phyloP scores from a whole-genome alignment of 53 echinoderm and acorn worm genomes.

The Henricia sp. region DNA sequence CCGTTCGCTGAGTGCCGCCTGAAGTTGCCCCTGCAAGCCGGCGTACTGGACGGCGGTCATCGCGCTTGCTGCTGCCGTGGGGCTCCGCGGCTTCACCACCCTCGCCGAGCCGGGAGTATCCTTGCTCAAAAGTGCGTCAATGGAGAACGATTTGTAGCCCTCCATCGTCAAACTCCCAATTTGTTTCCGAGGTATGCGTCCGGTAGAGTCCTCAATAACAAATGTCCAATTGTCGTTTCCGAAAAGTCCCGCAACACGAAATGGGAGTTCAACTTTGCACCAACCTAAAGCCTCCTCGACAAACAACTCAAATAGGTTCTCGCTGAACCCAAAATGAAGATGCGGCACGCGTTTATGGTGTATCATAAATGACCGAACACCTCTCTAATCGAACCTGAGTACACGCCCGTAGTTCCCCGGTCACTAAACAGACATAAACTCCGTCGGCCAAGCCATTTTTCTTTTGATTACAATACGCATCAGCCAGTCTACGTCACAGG shows the following conservation, averaged over 20 bases:
- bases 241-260: too few relatives aligned
- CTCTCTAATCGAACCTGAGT: conserved; percentile 25
- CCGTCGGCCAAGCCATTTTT: conserved; percentile 38
- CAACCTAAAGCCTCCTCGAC: not conserved
- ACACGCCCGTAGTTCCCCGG: conserved; percentile 10
- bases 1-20: conserved; percentile 35
- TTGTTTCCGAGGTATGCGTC: too few relatives aligned
- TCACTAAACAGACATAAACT: conserved; percentile 31
- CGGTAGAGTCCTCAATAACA: not conserved
- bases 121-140: conserved; percentile 89
- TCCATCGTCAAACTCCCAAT: too few relatives aligned
- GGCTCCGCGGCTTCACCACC: conserved; percentile 62
- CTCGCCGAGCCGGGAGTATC: conserved; percentile 60
- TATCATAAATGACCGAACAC: conserved; percentile 40
- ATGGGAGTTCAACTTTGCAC: not conserved
- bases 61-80: conserved; percentile 70
- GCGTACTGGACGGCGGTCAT: conserved; percentile 61
- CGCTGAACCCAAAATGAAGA: too few relatives aligned
- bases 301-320: conserved; percentile 26
- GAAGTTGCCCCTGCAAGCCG: conserved; percentile 37
- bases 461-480: conserved; percentile 41
- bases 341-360: conserved; percentile 20
- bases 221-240: conserved; percentile 45
- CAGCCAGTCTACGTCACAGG: conserved; percentile 6
- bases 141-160: conserved; percentile 86